Conservation (phyloP, 2,888 invertebrate genomes). For the Drosophila stalkeri region DNA sequence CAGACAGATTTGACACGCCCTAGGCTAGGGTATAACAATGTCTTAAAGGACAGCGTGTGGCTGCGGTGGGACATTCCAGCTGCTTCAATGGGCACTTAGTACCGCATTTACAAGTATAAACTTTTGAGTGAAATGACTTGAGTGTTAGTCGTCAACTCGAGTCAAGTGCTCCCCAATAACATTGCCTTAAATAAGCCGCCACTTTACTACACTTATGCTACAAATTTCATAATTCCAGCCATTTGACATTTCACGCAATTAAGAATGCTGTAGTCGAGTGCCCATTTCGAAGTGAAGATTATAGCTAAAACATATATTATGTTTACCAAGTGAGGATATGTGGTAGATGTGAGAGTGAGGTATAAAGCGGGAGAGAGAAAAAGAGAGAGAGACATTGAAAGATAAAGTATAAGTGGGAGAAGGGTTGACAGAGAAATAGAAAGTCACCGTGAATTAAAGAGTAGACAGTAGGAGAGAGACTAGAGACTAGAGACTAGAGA, state of each 20-base stretch:
- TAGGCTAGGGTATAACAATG: background rate
- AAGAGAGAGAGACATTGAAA: background rate
- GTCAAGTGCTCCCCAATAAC: constrained; percentile 1
- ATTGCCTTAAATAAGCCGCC: background rate
- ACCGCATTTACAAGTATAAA: constrained; percentile 16
- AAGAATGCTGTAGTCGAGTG: background rate
- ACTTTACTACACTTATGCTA: background rate
- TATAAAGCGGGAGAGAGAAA: too few species aligned
- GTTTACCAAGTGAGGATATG: background rate
- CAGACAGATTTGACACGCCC: background rate
- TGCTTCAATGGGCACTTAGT: constrained; percentile 11
- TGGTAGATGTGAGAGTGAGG: background rate
- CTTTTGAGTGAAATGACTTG: constrained; percentile 8
- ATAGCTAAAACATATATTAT: background rate
- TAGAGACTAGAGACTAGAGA: too few species aligned
- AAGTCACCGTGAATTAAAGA: too few species aligned
- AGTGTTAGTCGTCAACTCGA: background rate
- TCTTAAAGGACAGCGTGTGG: background rate
- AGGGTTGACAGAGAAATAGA: too few species aligned
- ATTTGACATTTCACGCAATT: constrained; percentile 6
- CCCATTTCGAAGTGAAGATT: background rate
- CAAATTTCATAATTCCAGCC: constrained; percentile 1
- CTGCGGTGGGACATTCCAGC: constrained; percentile 7
- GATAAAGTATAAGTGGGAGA: too few species aligned
- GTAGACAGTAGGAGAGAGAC: too few species aligned